Evolutionary conservation across 2,797 vertebrate species (phyloP).

Genomic region (Pangasius djambal): DNA sequence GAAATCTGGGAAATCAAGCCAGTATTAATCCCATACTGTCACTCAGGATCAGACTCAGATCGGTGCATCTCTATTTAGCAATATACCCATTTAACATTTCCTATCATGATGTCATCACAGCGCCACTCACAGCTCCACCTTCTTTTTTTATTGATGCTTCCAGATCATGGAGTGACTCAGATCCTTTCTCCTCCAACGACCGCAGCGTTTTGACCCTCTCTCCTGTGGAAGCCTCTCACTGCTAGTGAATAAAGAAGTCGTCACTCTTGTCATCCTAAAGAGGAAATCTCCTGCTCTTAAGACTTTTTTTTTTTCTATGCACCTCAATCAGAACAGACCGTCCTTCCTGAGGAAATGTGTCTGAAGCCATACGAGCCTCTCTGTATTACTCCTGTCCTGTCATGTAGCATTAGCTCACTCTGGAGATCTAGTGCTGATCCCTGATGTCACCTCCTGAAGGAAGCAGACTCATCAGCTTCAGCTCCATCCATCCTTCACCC

Average conservation of each 20-base stretch:
- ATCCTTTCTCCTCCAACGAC: slow-evolving; percentile 92
- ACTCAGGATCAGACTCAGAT: not conserved
- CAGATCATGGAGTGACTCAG: slow-evolving; percentile 92
- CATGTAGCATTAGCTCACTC: not conserved
- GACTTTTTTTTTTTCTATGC: not conserved
- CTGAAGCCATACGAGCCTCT: not conserved
- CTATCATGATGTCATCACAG: not conserved
- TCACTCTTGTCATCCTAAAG: not conserved
- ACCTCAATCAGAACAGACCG: not conserved
- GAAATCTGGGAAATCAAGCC: not conserved
- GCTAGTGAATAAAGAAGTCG: slow-evolving; percentile 60
- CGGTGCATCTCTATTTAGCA: not conserved
- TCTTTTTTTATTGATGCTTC: slow-evolving; percentile 82
- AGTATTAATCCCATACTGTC: not conserved
- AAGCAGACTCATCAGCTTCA: slow-evolving; percentile 9
- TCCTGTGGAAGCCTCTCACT: slow-evolving; percentile 81
- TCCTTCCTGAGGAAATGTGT: not conserved
- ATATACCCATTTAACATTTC: not conserved
- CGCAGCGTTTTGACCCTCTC: slow-evolving; percentile 96
- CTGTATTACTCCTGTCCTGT: not conserved
- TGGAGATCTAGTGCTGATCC: not conserved
- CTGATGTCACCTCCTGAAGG: not conserved
- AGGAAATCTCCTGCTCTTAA: not conserved
- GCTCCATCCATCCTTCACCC: slow-evolving; percentile 15
- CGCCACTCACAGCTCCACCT: slow-evolving; percentile 59